Conservation (phyloP, 2,113 vertebrate species). For the Rhea americana region DNA sequence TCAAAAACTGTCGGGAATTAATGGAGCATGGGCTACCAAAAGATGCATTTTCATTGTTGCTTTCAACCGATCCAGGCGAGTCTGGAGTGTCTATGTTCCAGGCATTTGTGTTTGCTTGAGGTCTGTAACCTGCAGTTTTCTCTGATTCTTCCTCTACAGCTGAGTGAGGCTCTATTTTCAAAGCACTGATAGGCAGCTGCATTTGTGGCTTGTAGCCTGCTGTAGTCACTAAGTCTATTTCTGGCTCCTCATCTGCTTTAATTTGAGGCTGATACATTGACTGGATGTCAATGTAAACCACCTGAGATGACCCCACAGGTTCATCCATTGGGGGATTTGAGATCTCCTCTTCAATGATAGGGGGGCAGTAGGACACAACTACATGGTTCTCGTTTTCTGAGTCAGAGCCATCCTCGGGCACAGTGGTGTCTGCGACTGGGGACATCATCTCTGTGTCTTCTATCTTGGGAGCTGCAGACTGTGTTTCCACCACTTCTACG, state of each 20-base stretch:
- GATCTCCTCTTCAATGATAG: constrained; percentile 86
- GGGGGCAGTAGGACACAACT: constrained; percentile 87
- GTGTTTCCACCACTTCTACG: constrained; percentile 88
- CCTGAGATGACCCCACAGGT: constrained; percentile 82
- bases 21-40: constrained; percentile 93
- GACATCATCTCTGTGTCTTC: constrained; percentile 84
- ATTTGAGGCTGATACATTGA: constrained; percentile 84
- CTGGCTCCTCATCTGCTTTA: constrained; percentile 71
- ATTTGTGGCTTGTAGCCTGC: constrained; percentile 84
- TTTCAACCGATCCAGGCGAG: constrained; percentile 76
- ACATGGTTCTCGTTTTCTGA: constrained; percentile 80
- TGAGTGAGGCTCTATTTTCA: constrained; percentile 40
- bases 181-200: constrained; percentile 61
- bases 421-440: constrained; percentile 74
- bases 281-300: constrained; percentile 93
- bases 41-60: constrained; percentile 80
- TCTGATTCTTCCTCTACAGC: constrained; percentile 59
- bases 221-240: constrained; percentile 30
- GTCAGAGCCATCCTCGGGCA: constrained; percentile 74
- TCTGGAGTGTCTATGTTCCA: constrained; percentile 86
- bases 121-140: constrained; percentile 84
- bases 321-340: constrained; percentile 73
- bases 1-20: constrained; percentile 93
- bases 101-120: constrained; percentile 80
- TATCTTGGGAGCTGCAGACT: constrained; percentile 78